Evolutionary conservation across 2,113 vertebrate genomes (phyloP), one percentile per base, ranked within the genome.

Genomic region (Sander lucioperca): DNA sequence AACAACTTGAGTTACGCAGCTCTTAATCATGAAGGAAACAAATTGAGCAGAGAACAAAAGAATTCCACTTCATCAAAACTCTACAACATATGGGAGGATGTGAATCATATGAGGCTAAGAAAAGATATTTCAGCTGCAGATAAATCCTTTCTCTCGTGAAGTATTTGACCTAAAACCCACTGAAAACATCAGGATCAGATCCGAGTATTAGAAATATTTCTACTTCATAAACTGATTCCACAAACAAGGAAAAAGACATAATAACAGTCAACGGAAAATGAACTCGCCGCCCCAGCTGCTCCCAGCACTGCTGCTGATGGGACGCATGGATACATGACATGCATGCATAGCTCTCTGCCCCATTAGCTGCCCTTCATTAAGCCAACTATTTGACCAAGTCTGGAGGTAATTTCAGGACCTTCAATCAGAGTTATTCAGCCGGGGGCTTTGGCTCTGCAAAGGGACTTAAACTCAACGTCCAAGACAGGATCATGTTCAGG

Each of bases 341-440:
- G 78, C 78, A 25, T 77, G 77, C 89, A 83, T 77, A 70, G 73
- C 76, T 91, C 85, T 89, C 59, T 2, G 82, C 77, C 8, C 80
- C 90, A 93, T 94, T 91, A 91, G 83, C 85, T 45, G 74, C 70
- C 82, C 81, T 80, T 89, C 87, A 80, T 86, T 89, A 85, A 74
- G 53, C 25, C 74, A 81, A 73, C 68, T 78, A 91, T 91, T 82
- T 65, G 54, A 79, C 84, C 33, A 48, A 82, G 83, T 87, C 85
- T 92, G 91, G 86, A 84, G 69, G 81, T 85, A 87, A 89, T 91
- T 92, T 79, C 54, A 61, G 59, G 68, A 62, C 56, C 63, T 53
- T 83, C 81, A 86, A 45, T 89, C 74, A 76, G 61, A 86, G 79
- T 48, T 72, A 82, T 72, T 88, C 79, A 80, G 51, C 23, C 3